Percentiles rank a stretch among this genome's conserved stretches.
phyloP scores from a whole-genome alignment of 2,888 invertebrate genomes.

The Euphydryas editha region DNA sequence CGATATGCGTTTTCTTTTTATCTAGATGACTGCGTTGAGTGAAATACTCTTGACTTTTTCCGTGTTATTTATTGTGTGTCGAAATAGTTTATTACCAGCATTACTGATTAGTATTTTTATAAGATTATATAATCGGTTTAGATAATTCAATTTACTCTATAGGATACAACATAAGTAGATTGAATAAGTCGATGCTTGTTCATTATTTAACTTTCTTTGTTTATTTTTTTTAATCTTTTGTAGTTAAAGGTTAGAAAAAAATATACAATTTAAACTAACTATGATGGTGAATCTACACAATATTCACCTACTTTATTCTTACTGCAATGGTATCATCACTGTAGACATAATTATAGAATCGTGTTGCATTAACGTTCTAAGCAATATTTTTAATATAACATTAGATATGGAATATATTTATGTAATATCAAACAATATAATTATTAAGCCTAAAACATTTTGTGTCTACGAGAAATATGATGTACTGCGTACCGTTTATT shows the following conservation, averaged over 20 bases:
- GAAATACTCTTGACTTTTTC: conserved; percentile 63
- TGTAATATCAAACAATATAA: no score
- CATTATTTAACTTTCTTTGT: no score
- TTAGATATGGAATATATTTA: no score
- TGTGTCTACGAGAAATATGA: neutral
- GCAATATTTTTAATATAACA: no score
- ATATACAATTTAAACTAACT: neutral
- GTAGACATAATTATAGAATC: no score
- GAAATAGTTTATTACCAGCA: conserved; percentile 22
- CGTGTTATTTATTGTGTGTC: conserved; percentile 42
- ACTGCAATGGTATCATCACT: no score
- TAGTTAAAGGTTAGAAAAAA: neutral
- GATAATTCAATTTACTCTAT: neutral
- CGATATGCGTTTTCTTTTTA: conserved; percentile 42
- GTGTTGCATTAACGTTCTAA: no score
- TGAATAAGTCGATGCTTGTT: neutral
- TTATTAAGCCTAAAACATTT: conserved; percentile 2
- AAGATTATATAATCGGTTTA: conserved; percentile 9
- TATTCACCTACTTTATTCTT: no score
- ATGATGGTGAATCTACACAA: no score
- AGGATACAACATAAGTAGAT: neutral
- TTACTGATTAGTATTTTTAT: conserved; percentile 20
- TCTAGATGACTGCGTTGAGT: conserved; percentile 55
- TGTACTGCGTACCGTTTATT: neutral
- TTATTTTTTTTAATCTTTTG: no score